Conservation (phyloP, 1,140 invertebrate genomes). For the Araneus ventricosus region DNA sequence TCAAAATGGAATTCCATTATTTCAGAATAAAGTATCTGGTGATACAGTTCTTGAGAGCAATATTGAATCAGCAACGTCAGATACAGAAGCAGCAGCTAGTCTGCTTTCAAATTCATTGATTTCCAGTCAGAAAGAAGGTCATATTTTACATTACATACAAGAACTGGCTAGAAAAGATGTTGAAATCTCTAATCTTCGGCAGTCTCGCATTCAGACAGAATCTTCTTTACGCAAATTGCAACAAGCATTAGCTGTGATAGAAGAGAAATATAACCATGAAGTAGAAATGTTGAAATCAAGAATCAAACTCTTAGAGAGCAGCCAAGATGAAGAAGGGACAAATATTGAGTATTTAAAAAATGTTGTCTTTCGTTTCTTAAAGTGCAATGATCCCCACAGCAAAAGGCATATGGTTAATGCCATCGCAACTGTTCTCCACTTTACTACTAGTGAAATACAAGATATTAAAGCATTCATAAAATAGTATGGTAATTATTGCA, state of each 20-base stretch:
- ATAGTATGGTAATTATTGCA: background rate
- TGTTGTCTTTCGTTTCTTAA: constrained; percentile 90
- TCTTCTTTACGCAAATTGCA: constrained; percentile 85
- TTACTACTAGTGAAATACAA: constrained; percentile 86
- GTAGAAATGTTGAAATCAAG: constrained; percentile 82
- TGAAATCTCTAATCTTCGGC: constrained; percentile 87
- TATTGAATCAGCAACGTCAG: background rate
- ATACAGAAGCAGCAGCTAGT: constrained; percentile 36
- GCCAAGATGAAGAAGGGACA: constrained; percentile 89
- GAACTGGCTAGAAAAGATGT: constrained; percentile 90
- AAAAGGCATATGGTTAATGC: constrained; percentile 92
- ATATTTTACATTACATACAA: constrained; percentile 90
- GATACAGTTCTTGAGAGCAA: background rate
- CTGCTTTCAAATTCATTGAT: constrained; percentile 58
- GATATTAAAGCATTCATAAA: constrained; percentile 57
- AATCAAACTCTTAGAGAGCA: constrained; percentile 86
- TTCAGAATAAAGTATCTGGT: background rate
- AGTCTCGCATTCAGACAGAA: constrained; percentile 87
- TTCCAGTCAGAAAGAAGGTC: constrained; percentile 65
- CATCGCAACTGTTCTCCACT: constrained; percentile 90
- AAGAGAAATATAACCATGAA: constrained; percentile 83
- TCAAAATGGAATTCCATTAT: background rate
- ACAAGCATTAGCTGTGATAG: constrained; percentile 82
- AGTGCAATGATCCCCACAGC: constrained; percentile 85
- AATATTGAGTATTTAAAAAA: constrained; percentile 95